phyloP scores from a whole-genome alignment of 2,797 vertebrate species.

The Cottoperca gobio region DNA sequence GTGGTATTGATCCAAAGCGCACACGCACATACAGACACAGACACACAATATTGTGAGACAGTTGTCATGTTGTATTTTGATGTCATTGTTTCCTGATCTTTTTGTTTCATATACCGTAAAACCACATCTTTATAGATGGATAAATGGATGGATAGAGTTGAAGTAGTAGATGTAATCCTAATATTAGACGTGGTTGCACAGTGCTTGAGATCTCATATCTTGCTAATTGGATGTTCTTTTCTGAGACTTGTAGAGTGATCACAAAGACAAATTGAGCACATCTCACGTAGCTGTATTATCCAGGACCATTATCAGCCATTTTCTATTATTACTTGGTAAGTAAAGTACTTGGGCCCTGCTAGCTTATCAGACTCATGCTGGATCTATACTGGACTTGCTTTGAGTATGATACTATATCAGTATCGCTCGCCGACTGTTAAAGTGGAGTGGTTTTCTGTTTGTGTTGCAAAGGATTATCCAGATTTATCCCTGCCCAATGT shows the following conservation, averaged over 20 bases:
- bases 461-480: slow-evolving; percentile 54
- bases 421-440: slow-evolving; percentile 15
- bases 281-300: slow-evolving; percentile 33
- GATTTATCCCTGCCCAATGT: slow-evolving; percentile 49
- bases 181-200: slow-evolving; percentile 13
- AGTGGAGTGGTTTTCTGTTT: slow-evolving; percentile 40
- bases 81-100: not conserved
- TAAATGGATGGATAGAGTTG: not conserved
- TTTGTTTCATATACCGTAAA: not conserved
- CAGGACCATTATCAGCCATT: slow-evolving; percentile 35
- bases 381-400: slow-evolving; percentile 22
- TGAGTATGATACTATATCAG: slow-evolving; percentile 23
- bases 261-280: slow-evolving; percentile 32
- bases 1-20: slow-evolving; percentile 49
- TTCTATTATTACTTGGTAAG: slow-evolving; percentile 27
- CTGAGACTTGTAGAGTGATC: slow-evolving; percentile 15
- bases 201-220: slow-evolving; percentile 35
- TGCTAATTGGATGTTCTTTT: slow-evolving; percentile 49
- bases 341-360: slow-evolving; percentile 11
- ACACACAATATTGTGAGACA: not conserved
- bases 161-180: slow-evolving; percentile 6
- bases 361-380: slow-evolving; percentile 25
- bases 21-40: not conserved
- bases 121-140: not conserved
- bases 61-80: slow-evolving; percentile 8